These are phyloP conservation scores for Onychostruthus taczanowskii DNA, from an alignment of 2,113 vertebrate genomes.

Conservation along the genomic window DNA sequence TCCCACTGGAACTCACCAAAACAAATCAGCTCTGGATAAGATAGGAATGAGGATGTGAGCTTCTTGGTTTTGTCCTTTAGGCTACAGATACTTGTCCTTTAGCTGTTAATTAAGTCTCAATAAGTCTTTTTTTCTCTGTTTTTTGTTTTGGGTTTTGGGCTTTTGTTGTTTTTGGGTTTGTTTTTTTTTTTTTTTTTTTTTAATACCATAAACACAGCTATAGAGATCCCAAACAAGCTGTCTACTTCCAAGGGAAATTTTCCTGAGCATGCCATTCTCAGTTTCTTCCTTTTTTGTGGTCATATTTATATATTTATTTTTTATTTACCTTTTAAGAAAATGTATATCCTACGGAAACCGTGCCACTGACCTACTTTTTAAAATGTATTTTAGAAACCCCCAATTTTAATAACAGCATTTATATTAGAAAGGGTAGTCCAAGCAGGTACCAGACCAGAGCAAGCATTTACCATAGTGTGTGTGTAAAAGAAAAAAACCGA, in stretches of 20 bases:
- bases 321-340: background rate
- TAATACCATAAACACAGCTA: background rate
- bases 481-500: background rate
- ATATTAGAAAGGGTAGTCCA: background rate
- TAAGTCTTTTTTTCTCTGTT: background rate
- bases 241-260: background rate
- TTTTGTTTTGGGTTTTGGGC: too few relatives aligned
- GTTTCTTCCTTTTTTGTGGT: background rate
- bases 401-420: background rate
- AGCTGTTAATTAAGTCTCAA: background rate
- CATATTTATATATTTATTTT: background rate
- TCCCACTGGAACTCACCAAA: background rate
- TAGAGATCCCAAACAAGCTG: background rate
- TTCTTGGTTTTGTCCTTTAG: background rate
- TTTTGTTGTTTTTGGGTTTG: too few relatives aligned
- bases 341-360: background rate
- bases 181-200: background rate
- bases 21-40: background rate
- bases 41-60: background rate
- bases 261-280: background rate
- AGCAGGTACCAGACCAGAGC: background rate
- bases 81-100: background rate
- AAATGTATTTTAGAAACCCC: background rate
- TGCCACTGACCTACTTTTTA: slow-evolving; percentile 6
- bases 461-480: background rate